Evolutionary conservation across 1,140 invertebrate species (phyloP), one percentile per base, ranked within the genome.

Genomic region (Oncopodura yosiiana): DNA sequence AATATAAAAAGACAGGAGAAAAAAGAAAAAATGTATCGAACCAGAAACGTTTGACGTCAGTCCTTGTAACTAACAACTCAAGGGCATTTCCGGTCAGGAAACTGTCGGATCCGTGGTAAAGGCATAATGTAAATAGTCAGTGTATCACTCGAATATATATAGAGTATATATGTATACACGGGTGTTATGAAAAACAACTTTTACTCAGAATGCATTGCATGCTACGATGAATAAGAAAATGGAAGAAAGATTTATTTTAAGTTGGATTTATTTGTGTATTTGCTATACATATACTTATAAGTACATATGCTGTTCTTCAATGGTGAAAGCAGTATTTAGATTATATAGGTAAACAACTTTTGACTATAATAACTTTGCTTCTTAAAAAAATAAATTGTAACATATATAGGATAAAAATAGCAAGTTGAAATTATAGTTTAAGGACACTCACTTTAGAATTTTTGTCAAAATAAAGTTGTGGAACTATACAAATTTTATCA

Each of bases 1-100:
- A n/a, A n/a, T n/a, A n/a, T n/a, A n/a, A n/a, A n/a, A n/a, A n/a
- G n/a, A n/a, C n/a, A n/a, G n/a, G n/a, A n/a, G n/a, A n/a, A n/a
- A n/a, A n/a, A n/a, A n/a, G n/a, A n/a, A n/a, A n/a, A n/a, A n/a
- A n/a, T n/a, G 56, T 58, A 58, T 51, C 49, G 56, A 52, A 42
- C 56, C 16, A 34, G 16, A 19, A 14, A 45, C n/a, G 51, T 39
- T 52, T 60, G 58, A 60, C 58, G 58, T 60, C 58, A 60, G 56
- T 60, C 49, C 42, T 29, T 12, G 19, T 23, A 51, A 46, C 26
- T 19, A 34, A 43, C 16, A 45, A 51, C 49, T 60, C 58, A 60
- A 60, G 58, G 58, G 58, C 58, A 60, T 56, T 56, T 56, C 58
- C 58, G 53, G 53, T 48, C 53, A 55, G 53, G 53, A 60, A 60